A percentile compares a stretch with the other conserved stretches of the same genome.
These are phyloP conservation scores for Actinia equina DNA, from an alignment of 64 coral and sea anemone species.

Conservation along the genomic window DNA sequence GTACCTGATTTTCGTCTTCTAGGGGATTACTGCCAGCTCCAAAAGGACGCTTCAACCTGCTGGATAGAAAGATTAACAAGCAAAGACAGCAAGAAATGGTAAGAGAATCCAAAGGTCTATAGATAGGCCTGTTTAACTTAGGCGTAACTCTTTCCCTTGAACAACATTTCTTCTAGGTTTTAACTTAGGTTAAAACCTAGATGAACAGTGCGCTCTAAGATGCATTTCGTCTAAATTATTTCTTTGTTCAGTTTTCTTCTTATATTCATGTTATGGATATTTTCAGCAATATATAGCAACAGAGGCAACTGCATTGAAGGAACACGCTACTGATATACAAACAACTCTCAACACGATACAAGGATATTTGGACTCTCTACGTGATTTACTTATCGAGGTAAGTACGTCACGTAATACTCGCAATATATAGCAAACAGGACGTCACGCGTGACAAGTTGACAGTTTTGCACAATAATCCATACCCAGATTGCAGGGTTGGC, in stretches of 20 bases:
- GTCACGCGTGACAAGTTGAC: too few species aligned
- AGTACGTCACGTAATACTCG: not conserved
- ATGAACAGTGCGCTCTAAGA: too few species aligned
- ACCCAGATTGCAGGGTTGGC: too few species aligned
- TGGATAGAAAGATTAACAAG: constrained; percentile 39
- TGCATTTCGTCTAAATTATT: too few species aligned
- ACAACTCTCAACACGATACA: constrained; percentile 40
- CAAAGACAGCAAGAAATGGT: constrained; percentile 42
- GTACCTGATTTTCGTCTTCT: not conserved
- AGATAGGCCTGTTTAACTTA: not conserved
- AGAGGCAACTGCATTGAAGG: constrained; percentile 46
- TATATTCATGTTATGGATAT: not conserved
- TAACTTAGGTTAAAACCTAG: too few species aligned
- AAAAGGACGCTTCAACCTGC: constrained; percentile 46
- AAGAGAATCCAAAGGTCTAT: not conserved
- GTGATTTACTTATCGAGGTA: constrained; percentile 47
- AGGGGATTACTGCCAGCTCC: constrained; percentile 39
- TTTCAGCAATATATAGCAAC: constrained; percentile 26
- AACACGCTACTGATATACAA: constrained; percentile 51
- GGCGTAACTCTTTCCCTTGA: too few species aligned
- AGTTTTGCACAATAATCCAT: too few species aligned
- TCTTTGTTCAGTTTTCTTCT: too few species aligned
- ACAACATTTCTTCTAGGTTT: too few species aligned
- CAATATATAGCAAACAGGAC: not conserved
- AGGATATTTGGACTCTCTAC: constrained; percentile 35